A percentile compares a stretch with the other conserved stretches of the same genome.
Evolutionary conservation across 2,113 vertebrate species (phyloP).

Genomic region (Xenopus laevis): DNA sequence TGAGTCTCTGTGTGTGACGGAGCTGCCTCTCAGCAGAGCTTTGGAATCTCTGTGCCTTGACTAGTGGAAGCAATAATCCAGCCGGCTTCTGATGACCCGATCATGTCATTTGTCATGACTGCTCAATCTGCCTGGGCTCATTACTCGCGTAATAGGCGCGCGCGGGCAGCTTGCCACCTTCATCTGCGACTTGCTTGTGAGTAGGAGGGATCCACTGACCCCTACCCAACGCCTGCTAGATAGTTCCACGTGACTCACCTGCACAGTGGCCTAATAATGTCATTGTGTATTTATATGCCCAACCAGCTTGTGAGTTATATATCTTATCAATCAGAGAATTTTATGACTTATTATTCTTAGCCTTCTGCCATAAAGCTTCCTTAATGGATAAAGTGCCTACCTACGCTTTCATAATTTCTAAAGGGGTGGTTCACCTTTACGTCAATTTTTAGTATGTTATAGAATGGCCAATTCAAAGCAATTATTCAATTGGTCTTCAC

Average conservation of each 20-base stretch:
- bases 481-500: no score
- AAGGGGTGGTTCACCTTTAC: no score
- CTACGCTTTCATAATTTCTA: no score
- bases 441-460: no score
- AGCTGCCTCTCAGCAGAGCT: constrained; percentile 37
- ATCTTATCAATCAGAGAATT: background rate
- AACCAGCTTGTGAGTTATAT: background rate
- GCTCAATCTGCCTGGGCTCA: constrained; percentile 43
- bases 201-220: constrained; percentile 27
- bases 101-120: constrained; percentile 44
- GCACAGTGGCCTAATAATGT: background rate
- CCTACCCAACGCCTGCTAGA: background rate
- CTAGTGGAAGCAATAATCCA: constrained; percentile 42
- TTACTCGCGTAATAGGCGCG: constrained; percentile 33
- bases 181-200: background rate
- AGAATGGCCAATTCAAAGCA: no score
- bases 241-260: background rate
- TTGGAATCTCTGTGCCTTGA: constrained; percentile 32
- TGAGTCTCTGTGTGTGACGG: constrained; percentile 34
- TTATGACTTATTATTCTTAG: no score
- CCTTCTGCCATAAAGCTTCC: no score
- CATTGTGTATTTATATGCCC: no score
- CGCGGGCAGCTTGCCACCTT: constrained; percentile 24
- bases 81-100: constrained; percentile 35
- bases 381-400: no score